Conservation (phyloP, 2,888 invertebrate genomes). For the Reticulitermes lucifugus region DNA sequence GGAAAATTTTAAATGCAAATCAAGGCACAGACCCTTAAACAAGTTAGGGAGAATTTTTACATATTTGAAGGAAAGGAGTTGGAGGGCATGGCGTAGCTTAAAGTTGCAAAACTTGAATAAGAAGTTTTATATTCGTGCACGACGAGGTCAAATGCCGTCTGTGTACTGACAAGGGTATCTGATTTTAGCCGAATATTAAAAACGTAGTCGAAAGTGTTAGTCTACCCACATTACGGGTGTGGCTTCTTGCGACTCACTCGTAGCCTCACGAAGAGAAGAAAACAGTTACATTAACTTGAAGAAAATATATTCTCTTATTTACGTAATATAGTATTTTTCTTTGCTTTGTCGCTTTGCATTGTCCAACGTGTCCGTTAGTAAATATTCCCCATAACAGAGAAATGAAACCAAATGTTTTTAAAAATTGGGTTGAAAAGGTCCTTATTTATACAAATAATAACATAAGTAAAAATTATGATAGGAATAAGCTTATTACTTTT, state of each 20-base stretch:
- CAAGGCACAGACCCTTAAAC: conserved; percentile 16
- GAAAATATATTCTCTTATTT: no score
- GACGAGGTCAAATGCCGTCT: conserved; percentile 1
- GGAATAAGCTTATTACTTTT: no score
- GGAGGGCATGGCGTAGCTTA: not conserved
- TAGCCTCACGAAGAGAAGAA: no score
- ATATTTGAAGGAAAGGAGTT: conserved; percentile 4
- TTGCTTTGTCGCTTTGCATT: no score
- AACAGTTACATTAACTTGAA: no score
- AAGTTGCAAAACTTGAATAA: not conserved
- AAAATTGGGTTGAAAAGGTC: no score
- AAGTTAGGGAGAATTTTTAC: conserved; percentile 18
- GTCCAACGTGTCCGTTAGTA: no score
- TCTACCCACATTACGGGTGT: not conserved
- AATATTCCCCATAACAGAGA: no score
- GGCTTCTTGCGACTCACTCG: not conserved
- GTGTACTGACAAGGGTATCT: conserved; percentile 5
- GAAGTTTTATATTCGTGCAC: conserved; percentile 21
- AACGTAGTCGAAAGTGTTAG: not conserved
- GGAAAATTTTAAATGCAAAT: conserved; percentile 24
- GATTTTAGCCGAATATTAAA: conserved; percentile 6
- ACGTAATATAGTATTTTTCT: no score
- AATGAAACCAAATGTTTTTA: no score
- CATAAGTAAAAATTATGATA: no score
- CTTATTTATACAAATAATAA: no score